phyloP scores from a whole-genome alignment of 2,113 vertebrate species.

The Patagioenas fasciata region DNA sequence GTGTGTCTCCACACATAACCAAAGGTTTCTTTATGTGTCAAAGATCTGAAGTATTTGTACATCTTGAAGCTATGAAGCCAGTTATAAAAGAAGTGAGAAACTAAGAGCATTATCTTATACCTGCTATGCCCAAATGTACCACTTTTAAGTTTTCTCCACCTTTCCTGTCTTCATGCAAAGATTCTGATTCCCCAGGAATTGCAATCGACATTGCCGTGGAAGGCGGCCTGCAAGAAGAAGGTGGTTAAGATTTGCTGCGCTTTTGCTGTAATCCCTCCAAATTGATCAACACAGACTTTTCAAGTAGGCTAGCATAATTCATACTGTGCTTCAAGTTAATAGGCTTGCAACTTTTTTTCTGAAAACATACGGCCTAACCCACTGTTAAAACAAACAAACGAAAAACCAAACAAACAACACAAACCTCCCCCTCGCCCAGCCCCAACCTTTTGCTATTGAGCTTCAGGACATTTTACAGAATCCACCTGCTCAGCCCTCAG shows the following conservation, averaged over 20 bases:
- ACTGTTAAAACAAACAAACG: not conserved
- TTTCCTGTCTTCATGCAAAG: slow-evolving; percentile 87
- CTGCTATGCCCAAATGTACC: slow-evolving; percentile 73
- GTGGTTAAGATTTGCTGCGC: not conserved
- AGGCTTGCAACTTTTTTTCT: not conserved
- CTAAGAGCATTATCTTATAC: slow-evolving; percentile 45
- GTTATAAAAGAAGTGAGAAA: not conserved
- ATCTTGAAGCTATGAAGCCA: not conserved
- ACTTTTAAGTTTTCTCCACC: slow-evolving; percentile 83
- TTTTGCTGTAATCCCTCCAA: not conserved
- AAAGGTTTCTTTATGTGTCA: not conserved
- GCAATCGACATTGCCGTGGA: slow-evolving; percentile 90
- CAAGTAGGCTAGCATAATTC: not conserved
- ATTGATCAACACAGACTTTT: not conserved
- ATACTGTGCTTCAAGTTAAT: not conserved
- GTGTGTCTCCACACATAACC: not conserved
- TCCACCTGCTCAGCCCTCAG: not conserved
- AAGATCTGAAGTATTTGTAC: not conserved
- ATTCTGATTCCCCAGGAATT: slow-evolving; percentile 81
- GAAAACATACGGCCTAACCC: not conserved
- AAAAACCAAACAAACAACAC: too few relatives aligned
- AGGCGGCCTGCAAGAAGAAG: slow-evolving; percentile 79
- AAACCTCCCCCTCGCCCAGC: too few relatives aligned
- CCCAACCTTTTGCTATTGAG: not conserved
- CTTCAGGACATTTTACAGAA: not conserved